phyloP scores from a whole-genome alignment of 1,140 invertebrate species.

The Drosophila pseudoobscura region DNA sequence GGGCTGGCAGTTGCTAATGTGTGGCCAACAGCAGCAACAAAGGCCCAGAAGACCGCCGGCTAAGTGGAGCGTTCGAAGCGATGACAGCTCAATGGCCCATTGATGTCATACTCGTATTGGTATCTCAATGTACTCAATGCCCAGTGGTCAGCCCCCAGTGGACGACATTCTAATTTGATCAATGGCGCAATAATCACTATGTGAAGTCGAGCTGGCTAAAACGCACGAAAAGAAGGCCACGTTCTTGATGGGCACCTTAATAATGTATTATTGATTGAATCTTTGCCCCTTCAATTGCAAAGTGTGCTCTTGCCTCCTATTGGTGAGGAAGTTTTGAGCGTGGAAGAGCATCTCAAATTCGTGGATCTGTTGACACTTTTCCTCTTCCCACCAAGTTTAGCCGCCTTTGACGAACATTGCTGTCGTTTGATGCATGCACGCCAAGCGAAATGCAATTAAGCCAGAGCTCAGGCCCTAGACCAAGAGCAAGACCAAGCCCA shows the following conservation, averaged over 20 bases:
- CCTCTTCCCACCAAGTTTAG: background rate
- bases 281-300: no score
- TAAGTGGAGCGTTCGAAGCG: slow-evolving; percentile 38
- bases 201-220: no score
- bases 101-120: background rate
- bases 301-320: no score
- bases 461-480: slow-evolving; percentile 23
- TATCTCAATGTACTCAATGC: no score
- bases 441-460: slow-evolving; percentile 26
- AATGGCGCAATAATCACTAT: no score
- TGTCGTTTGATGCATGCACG: slow-evolving; percentile 22
- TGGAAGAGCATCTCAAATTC: background rate
- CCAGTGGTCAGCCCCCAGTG: no score
- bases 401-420: background rate
- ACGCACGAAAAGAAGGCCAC: no score
- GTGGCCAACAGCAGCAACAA: slow-evolving; percentile 45
- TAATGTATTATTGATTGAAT: no score
- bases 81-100: slow-evolving; percentile 20
- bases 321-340: no score
- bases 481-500: slow-evolving; percentile 33
- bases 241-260: no score
- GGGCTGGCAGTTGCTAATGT: slow-evolving; percentile 59
- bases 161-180: no score
- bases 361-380: background rate
- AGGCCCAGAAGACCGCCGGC: slow-evolving; percentile 1